Percentiles rank a stretch among this genome's conserved stretches.
Evolutionary conservation across 2,113 vertebrate genomes (phyloP).

Genomic region (Sarotherodon lohbergeri): DNA sequence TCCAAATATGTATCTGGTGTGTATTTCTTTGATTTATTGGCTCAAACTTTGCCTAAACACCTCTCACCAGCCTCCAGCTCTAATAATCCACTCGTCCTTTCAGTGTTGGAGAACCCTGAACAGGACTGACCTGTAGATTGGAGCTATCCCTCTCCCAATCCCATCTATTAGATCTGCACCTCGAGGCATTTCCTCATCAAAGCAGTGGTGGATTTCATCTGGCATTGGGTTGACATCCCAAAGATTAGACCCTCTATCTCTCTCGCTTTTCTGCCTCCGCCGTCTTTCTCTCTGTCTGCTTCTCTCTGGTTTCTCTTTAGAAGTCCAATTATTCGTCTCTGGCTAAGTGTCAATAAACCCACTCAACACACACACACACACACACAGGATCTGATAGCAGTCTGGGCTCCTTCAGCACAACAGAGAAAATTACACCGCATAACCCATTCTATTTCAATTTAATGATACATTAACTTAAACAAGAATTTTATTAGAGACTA

Average conservation of each 20-base stretch:
- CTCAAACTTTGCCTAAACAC: not conserved
- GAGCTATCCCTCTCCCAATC: slow-evolving; percentile 49
- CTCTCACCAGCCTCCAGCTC: not conserved
- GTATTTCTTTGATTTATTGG: not conserved
- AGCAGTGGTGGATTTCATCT: slow-evolving; percentile 54
- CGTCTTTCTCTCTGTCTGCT: slow-evolving; percentile 1
- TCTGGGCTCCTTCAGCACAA: not conserved
- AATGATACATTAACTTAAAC: slow-evolving; percentile 57
- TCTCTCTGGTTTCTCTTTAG: slow-evolving; percentile 32
- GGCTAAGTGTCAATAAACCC: slow-evolving; percentile 55
- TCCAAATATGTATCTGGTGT: not conserved
- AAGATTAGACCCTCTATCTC: slow-evolving; percentile 54
- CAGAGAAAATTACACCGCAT: slow-evolving; percentile 28
- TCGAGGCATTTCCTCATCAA: slow-evolving; percentile 57
- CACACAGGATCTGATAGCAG: slow-evolving; percentile 8
- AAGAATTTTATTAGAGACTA: slow-evolving; percentile 41
- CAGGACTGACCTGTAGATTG: slow-evolving; percentile 52
- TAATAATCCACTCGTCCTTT: slow-evolving; percentile 13
- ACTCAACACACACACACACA: not conserved
- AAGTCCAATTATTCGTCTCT: slow-evolving; percentile 52
- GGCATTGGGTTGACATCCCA: slow-evolving; percentile 47
- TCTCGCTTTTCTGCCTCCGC: slow-evolving; percentile 5
- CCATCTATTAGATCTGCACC: slow-evolving; percentile 45
- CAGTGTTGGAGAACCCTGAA: not conserved
- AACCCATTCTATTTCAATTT: slow-evolving; percentile 50